phyloP scores from a whole-genome alignment of 2,888 invertebrate species.

The Morpho achilles region DNA sequence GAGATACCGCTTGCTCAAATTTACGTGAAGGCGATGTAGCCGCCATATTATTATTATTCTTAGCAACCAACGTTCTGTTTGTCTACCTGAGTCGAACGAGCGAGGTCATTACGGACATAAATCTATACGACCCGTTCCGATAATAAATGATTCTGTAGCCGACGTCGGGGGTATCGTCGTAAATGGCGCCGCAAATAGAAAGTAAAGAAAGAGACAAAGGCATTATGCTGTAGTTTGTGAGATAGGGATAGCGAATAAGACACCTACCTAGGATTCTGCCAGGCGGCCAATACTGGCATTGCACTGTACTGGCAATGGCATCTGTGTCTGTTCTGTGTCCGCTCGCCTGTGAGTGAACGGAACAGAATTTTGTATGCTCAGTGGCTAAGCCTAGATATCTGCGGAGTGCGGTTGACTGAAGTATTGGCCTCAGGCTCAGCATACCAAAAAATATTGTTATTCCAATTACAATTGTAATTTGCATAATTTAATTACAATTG shows the following conservation, averaged over 20 bases:
- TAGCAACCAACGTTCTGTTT: conserved; percentile 30
- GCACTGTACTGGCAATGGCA: conserved; percentile 54
- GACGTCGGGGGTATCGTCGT: conserved; percentile 29
- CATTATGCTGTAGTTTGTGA: conserved; percentile 26
- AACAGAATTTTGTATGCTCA: conserved; percentile 49
- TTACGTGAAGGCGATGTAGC: conserved; percentile 15
- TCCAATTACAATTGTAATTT: conserved; percentile 42
- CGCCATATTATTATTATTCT: conserved; percentile 26
- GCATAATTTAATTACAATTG: conserved; percentile 43
- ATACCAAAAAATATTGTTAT: conserved; percentile 31
- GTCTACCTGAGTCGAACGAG: conserved; percentile 38
- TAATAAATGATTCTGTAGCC: conserved; percentile 44
- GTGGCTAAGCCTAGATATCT: conserved; percentile 36
- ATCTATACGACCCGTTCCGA: conserved; percentile 44
- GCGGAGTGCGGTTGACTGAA: conserved; percentile 32
- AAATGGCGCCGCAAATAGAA: conserved; percentile 35
- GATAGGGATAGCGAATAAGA: conserved; percentile 44
- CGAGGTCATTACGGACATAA: conserved; percentile 42
- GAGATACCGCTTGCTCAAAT: conserved; percentile 21
- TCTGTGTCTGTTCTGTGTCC: conserved; percentile 44
- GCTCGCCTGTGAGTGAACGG: conserved; percentile 53
- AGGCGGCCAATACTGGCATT: conserved; percentile 64
- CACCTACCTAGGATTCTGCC: conserved; percentile 53
- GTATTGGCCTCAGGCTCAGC: conserved; percentile 26
- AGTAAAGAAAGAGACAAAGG: conserved; percentile 31